Evolutionary conservation across 1,140 invertebrate species (phyloP).

Genomic region (Hestina assimilis): DNA sequence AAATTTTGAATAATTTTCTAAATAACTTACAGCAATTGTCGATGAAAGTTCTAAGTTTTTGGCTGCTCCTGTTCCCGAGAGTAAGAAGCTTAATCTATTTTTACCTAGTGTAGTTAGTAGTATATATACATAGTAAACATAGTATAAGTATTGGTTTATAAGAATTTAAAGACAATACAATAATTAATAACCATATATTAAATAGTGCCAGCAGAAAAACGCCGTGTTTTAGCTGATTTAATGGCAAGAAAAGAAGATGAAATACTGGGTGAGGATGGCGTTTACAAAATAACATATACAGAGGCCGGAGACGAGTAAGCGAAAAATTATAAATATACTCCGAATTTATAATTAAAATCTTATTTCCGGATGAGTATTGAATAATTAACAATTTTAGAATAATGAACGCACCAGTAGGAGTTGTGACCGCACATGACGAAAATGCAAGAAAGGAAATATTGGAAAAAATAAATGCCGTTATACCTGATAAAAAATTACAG

Average conservation of each 20-base stretch:
- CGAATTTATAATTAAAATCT: neutral
- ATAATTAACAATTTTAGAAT: conserved; percentile 26
- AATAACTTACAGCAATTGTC: conserved; percentile 35
- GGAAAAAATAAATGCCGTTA: conserved; percentile 32
- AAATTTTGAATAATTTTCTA: neutral
- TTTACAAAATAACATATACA: conserved; percentile 48
- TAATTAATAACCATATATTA: neutral
- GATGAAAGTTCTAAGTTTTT: conserved; percentile 52
- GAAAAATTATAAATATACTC: neutral
- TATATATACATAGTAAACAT: too few relatives aligned
- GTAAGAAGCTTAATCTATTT: conserved; percentile 37
- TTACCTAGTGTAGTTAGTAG: too few relatives aligned
- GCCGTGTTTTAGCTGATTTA: conserved; percentile 43
- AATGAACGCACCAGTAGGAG: conserved; percentile 43
- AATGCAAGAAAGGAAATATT: conserved; percentile 23
- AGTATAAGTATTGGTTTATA: too few relatives aligned
- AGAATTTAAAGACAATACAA: neutral
- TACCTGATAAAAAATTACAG: conserved; percentile 44
- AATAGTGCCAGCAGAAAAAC: conserved; percentile 44
- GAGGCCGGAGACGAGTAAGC: conserved; percentile 51
- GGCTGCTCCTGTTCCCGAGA: conserved; percentile 45
- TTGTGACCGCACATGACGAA: conserved; percentile 21
- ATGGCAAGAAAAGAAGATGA: conserved; percentile 45
- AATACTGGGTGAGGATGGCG: conserved; percentile 36
- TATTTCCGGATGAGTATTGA: neutral